Base-by-base conservation (phyloP, 2,113 vertebrate genomes). In the Benitochromis conjunctus region DNA sequence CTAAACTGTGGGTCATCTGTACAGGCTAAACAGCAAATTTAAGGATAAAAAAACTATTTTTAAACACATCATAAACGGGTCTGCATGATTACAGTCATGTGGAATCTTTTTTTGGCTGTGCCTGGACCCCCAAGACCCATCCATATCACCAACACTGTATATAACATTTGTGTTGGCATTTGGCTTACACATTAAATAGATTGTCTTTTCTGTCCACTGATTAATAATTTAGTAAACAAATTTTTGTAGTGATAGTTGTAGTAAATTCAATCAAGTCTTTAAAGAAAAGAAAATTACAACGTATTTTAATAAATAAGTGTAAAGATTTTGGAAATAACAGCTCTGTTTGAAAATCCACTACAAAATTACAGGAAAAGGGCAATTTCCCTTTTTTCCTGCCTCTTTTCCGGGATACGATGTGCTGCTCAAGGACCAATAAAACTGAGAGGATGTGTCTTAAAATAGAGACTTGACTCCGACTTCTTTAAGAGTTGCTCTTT, bases 381-480 rank as follows among this genome's bases (percentile, higher is more conserved):
- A 34, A 38, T 74, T 71, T 9, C 46, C 43, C 60, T 19, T 83
- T 38, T 83, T 48, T 60, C 56, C 54, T 81, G 24, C 51, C 41
- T 43, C 62, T 77, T 29, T 86, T 86, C 38, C 82, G 31, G 16
- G 55, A 81, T 29, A 53, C 66, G 79, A 11, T 88, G 84, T 86
- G 69, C 51, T 51, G 48, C 77, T 90, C 16, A 48, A 51, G 62
- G 41, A 41, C 46, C 58, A 71, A 80, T 79, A 82, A 64, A 83
- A 76, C 48, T 34, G 34, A 82, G 10, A 88, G 56, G 77, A 86
- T 88, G 81, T 77, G 60, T 66, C 31, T 38, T 64, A 18, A 83
- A 83, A 19, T 8, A 77, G 48, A 80, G 26, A 51, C 81, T 41
- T 51, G 4, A 79, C 19, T 13, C 38, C 9, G 57, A 46, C 34